Conservation (phyloP, 2,113 vertebrate genomes). For the Saccopteryx leptura region DNA sequence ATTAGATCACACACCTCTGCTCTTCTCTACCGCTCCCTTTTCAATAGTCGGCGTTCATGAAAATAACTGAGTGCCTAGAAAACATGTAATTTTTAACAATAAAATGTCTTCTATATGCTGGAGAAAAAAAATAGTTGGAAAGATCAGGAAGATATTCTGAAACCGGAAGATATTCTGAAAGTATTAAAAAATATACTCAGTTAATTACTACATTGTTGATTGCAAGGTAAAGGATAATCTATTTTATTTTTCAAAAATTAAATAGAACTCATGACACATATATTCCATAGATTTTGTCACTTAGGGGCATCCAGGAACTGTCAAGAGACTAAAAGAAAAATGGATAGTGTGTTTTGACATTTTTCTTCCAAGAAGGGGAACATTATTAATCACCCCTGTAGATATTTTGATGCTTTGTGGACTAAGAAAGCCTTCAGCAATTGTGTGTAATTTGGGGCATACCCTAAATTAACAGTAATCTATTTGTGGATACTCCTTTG, state of each 20-base stretch:
- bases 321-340: conserved; percentile 42
- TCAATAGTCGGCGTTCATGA: conserved; percentile 19
- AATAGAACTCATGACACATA: conserved; percentile 21
- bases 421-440: conserved; percentile 42
- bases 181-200: not conserved
- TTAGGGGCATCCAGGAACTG: not conserved
- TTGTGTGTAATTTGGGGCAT: conserved; percentile 72
- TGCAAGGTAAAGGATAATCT: not conserved
- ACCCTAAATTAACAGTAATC: conserved; percentile 69
- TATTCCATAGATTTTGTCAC: conserved; percentile 40
- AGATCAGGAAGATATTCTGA: not conserved
- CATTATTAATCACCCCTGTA: conserved; percentile 66
- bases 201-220: conserved; percentile 30
- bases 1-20: not conserved
- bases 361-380: conserved; percentile 42
- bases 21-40: not conserved
- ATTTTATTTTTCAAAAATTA: conserved; percentile 47
- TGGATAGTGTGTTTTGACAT: conserved; percentile 61
- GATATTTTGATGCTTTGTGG: conserved; percentile 47
- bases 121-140: not conserved
- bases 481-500: conserved; percentile 66
- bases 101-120: not conserved
- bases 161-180: conserved; percentile 26
- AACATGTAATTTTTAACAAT: not conserved
- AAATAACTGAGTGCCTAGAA: not conserved